These are phyloP conservation scores for Drosophila quadrilineata DNA, from an alignment of 1,140 invertebrate genomes.

Conservation along the genomic window DNA sequence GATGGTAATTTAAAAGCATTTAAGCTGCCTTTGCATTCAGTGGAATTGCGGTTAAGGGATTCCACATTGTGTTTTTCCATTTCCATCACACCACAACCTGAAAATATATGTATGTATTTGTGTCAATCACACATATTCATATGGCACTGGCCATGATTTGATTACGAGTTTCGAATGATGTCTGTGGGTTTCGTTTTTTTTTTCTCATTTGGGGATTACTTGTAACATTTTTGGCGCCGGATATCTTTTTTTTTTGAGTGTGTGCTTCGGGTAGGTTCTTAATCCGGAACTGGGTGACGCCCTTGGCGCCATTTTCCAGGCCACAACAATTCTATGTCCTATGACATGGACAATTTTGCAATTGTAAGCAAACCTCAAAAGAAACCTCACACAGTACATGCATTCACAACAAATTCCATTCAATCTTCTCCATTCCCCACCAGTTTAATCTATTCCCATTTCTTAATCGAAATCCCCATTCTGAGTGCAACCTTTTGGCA, in stretches of 20 bases:
- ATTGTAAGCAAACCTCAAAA: not conserved
- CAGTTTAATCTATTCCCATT: too few species aligned
- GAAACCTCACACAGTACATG: not conserved
- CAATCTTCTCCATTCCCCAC: not conserved
- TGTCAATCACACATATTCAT: not conserved
- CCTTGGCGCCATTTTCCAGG: not conserved
- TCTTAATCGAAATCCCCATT: not conserved
- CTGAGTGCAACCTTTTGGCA: not conserved
- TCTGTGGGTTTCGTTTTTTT: too few species aligned
- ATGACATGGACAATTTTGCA: not conserved
- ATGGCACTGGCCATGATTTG: constrained; percentile 1
- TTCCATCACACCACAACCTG: not conserved
- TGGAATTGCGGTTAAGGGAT: not conserved
- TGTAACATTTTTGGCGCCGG: constrained; percentile 5
- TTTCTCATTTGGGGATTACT: not conserved
- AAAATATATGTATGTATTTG: not conserved
- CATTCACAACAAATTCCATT: too few species aligned
- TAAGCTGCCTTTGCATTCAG: not conserved
- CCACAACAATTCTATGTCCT: not conserved
- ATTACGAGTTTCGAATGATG: too few species aligned
- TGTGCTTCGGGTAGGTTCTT: constrained; percentile 9
- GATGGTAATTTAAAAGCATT: constrained; percentile 23
- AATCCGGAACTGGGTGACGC: constrained; percentile 8
- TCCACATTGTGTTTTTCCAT: not conserved
- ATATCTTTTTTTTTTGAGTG: too few species aligned